Evolutionary conservation across 2,888 invertebrate species (phyloP), one percentile per base, ranked within the genome.

Genomic region (Pristionchus arcanus): DNA sequence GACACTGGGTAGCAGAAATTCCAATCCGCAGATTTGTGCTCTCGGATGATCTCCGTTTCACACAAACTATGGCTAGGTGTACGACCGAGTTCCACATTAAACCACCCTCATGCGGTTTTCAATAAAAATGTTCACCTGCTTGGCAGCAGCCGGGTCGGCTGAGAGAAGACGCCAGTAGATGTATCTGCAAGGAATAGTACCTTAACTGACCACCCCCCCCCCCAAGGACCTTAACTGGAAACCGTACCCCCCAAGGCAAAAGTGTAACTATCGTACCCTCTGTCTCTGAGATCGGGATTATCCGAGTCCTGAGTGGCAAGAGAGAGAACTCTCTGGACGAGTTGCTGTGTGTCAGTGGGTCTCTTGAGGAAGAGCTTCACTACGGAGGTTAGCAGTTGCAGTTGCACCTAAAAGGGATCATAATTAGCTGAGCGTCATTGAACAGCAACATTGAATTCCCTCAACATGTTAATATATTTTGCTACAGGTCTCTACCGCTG

Each of bases 111-210:
- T 13, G 31, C 13, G n/a, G 19, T 28, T n/a, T 7, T 25, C 3
- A 34, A 31, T 13, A 68, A n/a, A 19, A 71, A 49, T 28, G 2
- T 28, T 28, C 37, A 94, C 99, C 96, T 99, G 98, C 95, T 99
- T 99, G 37, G 99, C 99, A 0, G 99, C 99, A 11, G 98, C 98
- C 0, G 99, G 99, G 96, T 99, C 99, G 0, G 99, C 99, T 66
- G 98, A 99, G 59, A 99, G 96, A 89, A 99, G 96, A 83, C 99
- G 97, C 99, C 99, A 99, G 96, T 99, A 99, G 95, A 99, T 99
- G 96, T 99, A 99, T 84, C 90, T 91, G 90, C 84, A 90, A 90
- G 3, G 34, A 34, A 49, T 9, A 49, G 28, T 49, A n/a, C 19
- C 28, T 2, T 49, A 87, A 68, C 13, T 31, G 13, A 25, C 53